Percentiles rank a stretch among this genome's conserved stretches.
phyloP scores from a whole-genome alignment of 1,140 invertebrate genomes.

The Penaeus indicus region DNA sequence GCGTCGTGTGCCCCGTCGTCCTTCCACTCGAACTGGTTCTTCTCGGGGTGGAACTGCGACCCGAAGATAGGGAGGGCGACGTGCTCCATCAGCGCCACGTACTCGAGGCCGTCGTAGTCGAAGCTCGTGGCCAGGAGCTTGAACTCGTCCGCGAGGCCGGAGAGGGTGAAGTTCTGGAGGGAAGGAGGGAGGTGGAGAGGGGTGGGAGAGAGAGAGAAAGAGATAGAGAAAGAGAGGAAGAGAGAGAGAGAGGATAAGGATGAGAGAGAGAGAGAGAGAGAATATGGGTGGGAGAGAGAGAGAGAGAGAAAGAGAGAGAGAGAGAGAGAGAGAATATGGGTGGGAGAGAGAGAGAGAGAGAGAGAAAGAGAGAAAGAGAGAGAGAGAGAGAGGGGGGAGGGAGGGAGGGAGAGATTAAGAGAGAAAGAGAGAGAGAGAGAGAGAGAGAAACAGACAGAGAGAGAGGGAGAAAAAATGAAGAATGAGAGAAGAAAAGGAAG shows the following conservation, averaged over 20 bases:
- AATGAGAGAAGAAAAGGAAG: no score
- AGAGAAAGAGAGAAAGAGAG: no score
- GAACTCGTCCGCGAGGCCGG: conserved; percentile 34
- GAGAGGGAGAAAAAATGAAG: no score
- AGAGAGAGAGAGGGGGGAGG: no score
- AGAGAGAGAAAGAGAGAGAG: neutral
- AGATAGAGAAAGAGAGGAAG: neutral
- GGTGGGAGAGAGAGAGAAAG: neutral
- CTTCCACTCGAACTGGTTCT: conserved; percentile 86
- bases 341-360: no score
- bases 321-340: neutral
- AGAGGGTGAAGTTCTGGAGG: conserved; percentile 28
- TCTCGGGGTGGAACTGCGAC: conserved; percentile 93
- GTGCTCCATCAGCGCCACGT: conserved; percentile 76
- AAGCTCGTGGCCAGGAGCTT: conserved; percentile 80
- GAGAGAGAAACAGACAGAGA: no score
- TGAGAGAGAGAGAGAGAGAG: neutral
- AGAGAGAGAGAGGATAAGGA: neutral
- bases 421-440: no score
- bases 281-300: neutral
- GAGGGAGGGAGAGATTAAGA: no score
- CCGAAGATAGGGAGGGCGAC: conserved; percentile 82
- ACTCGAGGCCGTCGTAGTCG: conserved; percentile 78
- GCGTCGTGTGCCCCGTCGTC: conserved; percentile 70
- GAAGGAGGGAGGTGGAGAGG: neutral